A percentile compares a stretch with the other conserved stretches of the same genome.
Conservation (phyloP, 2,113 vertebrate genomes). For the Pithys albifrons region DNA sequence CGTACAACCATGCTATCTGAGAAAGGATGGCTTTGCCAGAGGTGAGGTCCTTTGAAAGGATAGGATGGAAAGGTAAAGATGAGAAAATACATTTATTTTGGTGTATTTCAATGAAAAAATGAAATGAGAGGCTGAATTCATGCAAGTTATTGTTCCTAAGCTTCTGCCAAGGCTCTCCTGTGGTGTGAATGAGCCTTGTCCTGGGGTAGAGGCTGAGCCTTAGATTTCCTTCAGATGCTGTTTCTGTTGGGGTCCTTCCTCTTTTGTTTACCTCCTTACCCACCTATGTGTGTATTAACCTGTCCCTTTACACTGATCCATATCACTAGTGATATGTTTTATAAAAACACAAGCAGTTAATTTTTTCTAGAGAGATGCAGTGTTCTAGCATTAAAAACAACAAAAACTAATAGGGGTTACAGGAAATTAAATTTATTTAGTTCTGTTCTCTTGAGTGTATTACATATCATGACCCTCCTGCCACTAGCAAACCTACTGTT, state of each 20-base stretch:
- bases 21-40: background rate
- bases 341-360: background rate
- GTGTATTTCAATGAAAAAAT: background rate
- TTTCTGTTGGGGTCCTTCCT: background rate
- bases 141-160: background rate
- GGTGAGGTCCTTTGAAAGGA: background rate
- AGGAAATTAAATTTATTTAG: constrained; percentile 57
- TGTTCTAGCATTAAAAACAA: background rate
- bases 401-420: constrained; percentile 1
- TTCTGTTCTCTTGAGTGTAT: constrained; percentile 13
- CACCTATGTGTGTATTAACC: background rate
- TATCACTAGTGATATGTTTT: background rate
- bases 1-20: background rate
- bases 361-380: background rate
- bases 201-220: background rate
- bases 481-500: constrained; percentile 58
- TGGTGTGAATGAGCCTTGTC: background rate
- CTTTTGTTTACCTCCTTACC: background rate
- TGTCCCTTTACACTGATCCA: background rate
- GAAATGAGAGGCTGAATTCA: background rate
- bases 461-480: constrained; percentile 27
- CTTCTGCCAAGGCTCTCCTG: background rate
- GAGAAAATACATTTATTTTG: background rate
- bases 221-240: background rate
- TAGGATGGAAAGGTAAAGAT: background rate